Base-by-base conservation (phyloP, 2,113 vertebrate genomes). In the Nycticryphes semicollaris region DNA sequence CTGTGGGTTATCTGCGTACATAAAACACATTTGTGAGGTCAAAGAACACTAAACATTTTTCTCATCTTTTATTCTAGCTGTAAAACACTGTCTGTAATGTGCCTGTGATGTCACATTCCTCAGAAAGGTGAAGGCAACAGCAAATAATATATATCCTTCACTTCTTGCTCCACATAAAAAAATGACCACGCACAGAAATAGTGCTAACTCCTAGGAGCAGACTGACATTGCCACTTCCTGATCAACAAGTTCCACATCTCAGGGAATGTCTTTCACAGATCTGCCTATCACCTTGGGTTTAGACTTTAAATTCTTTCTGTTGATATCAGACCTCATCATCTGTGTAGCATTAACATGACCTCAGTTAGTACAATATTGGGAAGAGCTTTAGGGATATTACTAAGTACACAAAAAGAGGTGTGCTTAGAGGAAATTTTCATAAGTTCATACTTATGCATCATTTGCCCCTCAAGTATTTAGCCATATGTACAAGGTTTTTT, bases 1-100 rank as follows among this genome's bases (percentile, higher is more conserved):
- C 10, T 57, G 23, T 47, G 60, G 25, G 33, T 50, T 64, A 50
- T 17, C 48, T 30, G 4, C 0, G 0, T n/a, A 67, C 35, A 78
- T 51, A 87, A 86, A 89, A 79, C 6, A 30, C 23, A 3, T 47
- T 47, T 54, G 14, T 48, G 43, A 72, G 48, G 70, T 82, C 35
- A 64, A 28, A 89, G 20, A 75, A 25, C 9, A 10, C 24, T 60
- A 53, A 73, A 56, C 13, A 30, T 39, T 66, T 86, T 80, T 79
- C 15, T 78, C 7, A 41, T 43, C 6, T 73, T 79, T 81, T 74
- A 72, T 70, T 64, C 33, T 35, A 33, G 43, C 47, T 81, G 24
- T 87, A 93, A 94, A 94, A 78, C 73, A 72, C 10, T 72, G 43
- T 6, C 50, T 78, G 35, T 15, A 78, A 75, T 1, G 14, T 51